Percentiles rank a stretch among this genome's conserved stretches.
Conservation (phyloP, 2,888 invertebrate genomes). For the Drosophila paranaensis region DNA sequence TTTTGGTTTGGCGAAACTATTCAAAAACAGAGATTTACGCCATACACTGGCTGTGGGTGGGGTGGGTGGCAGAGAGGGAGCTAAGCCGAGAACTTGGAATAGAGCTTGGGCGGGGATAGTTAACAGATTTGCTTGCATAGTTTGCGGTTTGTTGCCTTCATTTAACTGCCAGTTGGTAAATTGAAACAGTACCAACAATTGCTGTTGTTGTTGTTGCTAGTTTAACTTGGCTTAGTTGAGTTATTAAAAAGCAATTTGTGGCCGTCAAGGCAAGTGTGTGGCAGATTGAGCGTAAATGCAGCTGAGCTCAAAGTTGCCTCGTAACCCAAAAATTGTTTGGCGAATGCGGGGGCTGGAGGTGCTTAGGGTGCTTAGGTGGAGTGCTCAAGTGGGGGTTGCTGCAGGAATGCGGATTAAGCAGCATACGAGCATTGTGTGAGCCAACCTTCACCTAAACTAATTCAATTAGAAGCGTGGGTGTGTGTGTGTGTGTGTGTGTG, state of each 20-base stretch:
- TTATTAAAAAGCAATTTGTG: conserved; percentile 79
- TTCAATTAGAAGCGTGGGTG: conserved; percentile 16
- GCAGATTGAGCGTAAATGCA: conserved; percentile 76
- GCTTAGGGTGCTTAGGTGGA: background rate
- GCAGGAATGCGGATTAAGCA: conserved; percentile 24
- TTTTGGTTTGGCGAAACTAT: conserved; percentile 58
- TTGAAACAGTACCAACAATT: conserved; percentile 54
- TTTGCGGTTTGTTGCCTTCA: conserved; percentile 70
- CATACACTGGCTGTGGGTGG: conserved; percentile 1
- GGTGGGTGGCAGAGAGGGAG: background rate
- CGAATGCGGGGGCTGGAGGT: background rate
- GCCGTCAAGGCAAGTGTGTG: conserved; percentile 71
- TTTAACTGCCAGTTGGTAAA: conserved; percentile 72
- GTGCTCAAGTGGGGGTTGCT: background rate
- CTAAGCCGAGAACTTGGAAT: conserved; percentile 27
- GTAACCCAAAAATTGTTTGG: conserved; percentile 34
- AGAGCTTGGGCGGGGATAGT: conserved; percentile 45
- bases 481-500: background rate
- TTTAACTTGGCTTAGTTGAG: conserved; percentile 74
- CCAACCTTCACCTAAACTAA: conserved; percentile 18
- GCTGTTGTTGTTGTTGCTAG: conserved; percentile 40
- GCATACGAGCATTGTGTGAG: conserved; percentile 19
- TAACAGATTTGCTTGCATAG: conserved; percentile 68
- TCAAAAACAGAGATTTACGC: conserved; percentile 75
- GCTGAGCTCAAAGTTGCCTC: conserved; percentile 61